Evolutionary conservation across 2,797 vertebrate species (phyloP), one percentile per base, ranked within the genome.

Genomic region (Morus bassanus): DNA sequence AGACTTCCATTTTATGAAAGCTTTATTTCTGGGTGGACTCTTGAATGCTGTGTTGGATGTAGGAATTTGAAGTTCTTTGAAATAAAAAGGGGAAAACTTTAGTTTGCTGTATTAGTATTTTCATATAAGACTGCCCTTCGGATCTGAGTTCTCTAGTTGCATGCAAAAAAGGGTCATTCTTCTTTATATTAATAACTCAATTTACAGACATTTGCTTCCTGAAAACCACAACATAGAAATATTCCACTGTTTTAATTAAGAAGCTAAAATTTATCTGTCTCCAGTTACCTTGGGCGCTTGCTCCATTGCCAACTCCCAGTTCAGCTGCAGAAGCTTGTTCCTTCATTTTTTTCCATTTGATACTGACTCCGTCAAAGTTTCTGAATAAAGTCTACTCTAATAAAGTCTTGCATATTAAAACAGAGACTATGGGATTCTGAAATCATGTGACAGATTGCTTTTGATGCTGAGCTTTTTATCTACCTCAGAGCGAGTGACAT

Each of bases 391-490:
- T 83, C 59, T 86, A 19, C 57, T 91, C 31, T 85, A 74, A 82
- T 93, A 83, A 70, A 85, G 76, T 76, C 83, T 74, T 91, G 67
- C 83, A 85, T 95, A 76, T 93, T 89, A 75, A 88, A 95, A 63
- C 25, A 81, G 75, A 69, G 77, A 45, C 67, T 90, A 24, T 80
- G 41, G 63, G 82, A 82, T 93, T 88, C 80, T 95, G 63, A 82
- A 95, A 59, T 95, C 75, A 65, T 85, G 69, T 83, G 88, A 91
- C 78, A 84, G 50, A 41, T 77, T 88, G 68, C 76, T 95, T 94
- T 95, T 96, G 90, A 91, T 94, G 83, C 88, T 83, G 51, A 45
- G 79, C 76, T 88, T 93, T 96, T 91, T 94, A 93, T 95, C 68
- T 35, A 95, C 59, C 84, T 88, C 69, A 33, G 78, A 95, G 87